Conservation (phyloP, 2,113 vertebrate genomes). For the Tyto alba region DNA sequence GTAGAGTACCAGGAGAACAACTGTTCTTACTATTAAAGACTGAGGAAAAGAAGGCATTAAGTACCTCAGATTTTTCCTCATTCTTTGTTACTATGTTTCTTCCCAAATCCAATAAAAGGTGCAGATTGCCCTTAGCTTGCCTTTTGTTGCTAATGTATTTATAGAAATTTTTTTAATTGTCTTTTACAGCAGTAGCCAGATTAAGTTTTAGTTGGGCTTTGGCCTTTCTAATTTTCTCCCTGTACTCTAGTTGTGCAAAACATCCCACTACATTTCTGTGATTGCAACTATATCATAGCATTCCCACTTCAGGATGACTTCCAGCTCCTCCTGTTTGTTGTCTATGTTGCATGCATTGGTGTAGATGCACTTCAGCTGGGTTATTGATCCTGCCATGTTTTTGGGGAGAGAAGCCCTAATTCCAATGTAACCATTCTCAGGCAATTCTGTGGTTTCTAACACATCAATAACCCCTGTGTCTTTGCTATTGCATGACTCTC, state of each 20-base stretch:
- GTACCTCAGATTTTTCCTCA: not conserved
- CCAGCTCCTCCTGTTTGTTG: not conserved
- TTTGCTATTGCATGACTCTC: not conserved
- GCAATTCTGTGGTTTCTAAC: not conserved
- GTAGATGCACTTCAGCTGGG: not conserved
- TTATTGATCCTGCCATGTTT: not conserved
- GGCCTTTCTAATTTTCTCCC: not conserved
- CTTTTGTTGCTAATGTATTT: not conserved
- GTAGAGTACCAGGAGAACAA: not conserved
- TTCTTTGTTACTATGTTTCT: not conserved
- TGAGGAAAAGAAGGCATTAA: not conserved
- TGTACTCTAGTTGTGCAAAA: not conserved
- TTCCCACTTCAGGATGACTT: not conserved
- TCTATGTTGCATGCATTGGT: fast-evolving
- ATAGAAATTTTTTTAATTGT: not conserved
- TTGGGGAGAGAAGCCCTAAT: not conserved
- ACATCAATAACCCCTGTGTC: too few relatives aligned
- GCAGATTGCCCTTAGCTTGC: not conserved
- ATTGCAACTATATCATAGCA: not conserved
- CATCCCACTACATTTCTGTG: not conserved
- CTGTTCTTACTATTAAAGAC: not conserved
- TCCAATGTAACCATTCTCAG: not conserved
- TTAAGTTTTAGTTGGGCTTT: not conserved
- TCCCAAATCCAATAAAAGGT: not conserved
- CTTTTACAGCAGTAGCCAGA: not conserved